Evolutionary conservation across 64 coral and sea anemone species (phyloP), one percentile per base, ranked within the genome.

Genomic region (Stichodactyla mertensii): DNA sequence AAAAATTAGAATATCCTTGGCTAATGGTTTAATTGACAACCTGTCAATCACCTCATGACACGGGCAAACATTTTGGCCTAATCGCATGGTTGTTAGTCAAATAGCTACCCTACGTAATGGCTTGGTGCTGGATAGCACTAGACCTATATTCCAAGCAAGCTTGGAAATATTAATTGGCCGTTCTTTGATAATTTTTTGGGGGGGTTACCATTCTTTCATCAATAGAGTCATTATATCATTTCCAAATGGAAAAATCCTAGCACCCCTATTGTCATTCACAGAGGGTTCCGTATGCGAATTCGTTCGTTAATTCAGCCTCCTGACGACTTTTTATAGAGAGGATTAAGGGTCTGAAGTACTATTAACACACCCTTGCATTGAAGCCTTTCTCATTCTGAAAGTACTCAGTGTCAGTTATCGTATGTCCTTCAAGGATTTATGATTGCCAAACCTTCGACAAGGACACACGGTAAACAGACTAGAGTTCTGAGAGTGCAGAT

Each of bases 1-100:
- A 83, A 87, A 93, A 96, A 96, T 96, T 96, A 87, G 84, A 96
- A 96, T 96, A 96, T 93, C 85, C 87, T 86, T 86, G 86, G 70
- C 82, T 93, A 96, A 96, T 96, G 94, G 82, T 87, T 86, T 96
- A 93, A 96, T 96, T 87, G 91, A 54, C 80, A 87, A 77, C 55
- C 36, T 86, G 94, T 96, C 94, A 92, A 77, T 96, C 94, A 96
- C 83, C 18, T 59, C 71, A 87, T 87, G 91, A 96, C 94, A 96
- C 82, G 36, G 60, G 87, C 85, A 96, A 96, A 96, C 88, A 96
- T 86, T 93, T 90, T 90, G 88, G 83, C 85, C 82, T 92, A 93
- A 93, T 96, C 87, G 85, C 82, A 66, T 87, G 88, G 94, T 96
- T 90, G 79, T 81, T 88, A 88, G 55, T 88, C 83, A 92, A 96